phyloP scores from a whole-genome alignment of 2,797 vertebrate genomes.

The Halcyon smyrnensis region DNA sequence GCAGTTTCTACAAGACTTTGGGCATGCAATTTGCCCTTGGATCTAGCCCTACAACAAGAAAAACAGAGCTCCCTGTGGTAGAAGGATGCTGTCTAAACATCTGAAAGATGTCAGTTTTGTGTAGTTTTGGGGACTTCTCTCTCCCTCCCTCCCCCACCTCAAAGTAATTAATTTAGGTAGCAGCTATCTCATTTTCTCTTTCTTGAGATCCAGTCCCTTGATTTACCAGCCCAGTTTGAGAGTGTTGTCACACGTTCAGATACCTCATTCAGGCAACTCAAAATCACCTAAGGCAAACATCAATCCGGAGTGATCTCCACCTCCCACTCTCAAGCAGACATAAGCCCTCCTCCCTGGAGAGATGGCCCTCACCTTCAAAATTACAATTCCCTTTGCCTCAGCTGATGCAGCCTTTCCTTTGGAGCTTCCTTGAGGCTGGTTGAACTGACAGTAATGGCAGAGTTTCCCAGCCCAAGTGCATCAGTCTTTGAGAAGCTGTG shows the following conservation, averaged over 20 bases:
- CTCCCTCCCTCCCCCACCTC: rapidly evolving
- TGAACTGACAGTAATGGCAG: background rate
- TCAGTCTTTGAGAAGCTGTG: background rate
- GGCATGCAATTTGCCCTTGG: background rate
- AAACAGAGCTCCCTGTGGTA: rapidly evolving
- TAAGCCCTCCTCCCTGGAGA: background rate
- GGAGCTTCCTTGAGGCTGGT: background rate
- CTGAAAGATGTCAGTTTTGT: background rate
- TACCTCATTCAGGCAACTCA: background rate
- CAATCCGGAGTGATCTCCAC: background rate
- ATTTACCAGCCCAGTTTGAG: background rate
- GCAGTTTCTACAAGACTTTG: background rate
- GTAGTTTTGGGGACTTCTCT: too few relatives aligned
- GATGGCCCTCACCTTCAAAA: background rate
- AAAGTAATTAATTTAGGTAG: background rate
- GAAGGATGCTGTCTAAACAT: background rate
- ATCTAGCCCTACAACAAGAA: background rate
- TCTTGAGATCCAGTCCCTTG: background rate
- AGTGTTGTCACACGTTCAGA: background rate
- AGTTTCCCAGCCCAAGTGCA: background rate
- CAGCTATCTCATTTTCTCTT: background rate
- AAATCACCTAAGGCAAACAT: background rate
- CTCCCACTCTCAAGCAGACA: background rate
- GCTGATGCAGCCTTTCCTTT: background rate
- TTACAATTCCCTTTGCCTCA: background rate